Evolutionary conservation across 2,113 vertebrate species (phyloP).

Genomic region (Struthio camelus): DNA sequence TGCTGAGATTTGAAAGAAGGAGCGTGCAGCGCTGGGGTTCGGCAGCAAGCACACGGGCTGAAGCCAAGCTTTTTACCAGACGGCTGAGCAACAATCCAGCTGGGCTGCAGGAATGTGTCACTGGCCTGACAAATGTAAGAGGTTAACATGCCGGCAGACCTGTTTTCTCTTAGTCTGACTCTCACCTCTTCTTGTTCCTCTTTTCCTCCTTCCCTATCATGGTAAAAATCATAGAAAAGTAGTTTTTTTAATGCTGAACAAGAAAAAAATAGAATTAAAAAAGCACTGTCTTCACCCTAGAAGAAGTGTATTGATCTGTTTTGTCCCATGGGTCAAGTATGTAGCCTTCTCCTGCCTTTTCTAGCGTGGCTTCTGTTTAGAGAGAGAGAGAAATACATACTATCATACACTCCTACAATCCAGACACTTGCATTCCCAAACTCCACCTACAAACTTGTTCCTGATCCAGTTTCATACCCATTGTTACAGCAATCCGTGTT

Average conservation of each 20-base stretch:
- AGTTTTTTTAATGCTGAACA: background rate
- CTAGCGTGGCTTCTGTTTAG: background rate
- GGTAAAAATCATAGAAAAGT: background rate
- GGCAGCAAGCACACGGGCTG: background rate
- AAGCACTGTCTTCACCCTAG: background rate
- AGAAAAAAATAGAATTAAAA: background rate
- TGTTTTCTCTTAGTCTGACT: background rate
- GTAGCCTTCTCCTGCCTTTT: background rate
- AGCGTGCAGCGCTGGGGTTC: rapidly evolving
- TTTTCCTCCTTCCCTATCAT: background rate
- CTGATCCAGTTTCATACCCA: background rate
- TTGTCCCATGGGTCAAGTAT: background rate
- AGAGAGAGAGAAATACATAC: background rate
- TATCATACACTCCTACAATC: background rate
- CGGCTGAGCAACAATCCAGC: background rate
- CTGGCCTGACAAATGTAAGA: background rate
- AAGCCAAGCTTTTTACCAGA: no score
- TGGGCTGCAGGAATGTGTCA: background rate
- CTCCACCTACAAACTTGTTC: background rate
- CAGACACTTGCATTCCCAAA: background rate
- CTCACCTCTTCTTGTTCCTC: background rate
- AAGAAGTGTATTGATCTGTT: background rate
- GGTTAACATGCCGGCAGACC: background rate
- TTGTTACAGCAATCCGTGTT: background rate
- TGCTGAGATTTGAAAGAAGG: background rate